Evolutionary conservation across 1,140 invertebrate genomes (phyloP).

Genomic region (Mactra quadrangularis): DNA sequence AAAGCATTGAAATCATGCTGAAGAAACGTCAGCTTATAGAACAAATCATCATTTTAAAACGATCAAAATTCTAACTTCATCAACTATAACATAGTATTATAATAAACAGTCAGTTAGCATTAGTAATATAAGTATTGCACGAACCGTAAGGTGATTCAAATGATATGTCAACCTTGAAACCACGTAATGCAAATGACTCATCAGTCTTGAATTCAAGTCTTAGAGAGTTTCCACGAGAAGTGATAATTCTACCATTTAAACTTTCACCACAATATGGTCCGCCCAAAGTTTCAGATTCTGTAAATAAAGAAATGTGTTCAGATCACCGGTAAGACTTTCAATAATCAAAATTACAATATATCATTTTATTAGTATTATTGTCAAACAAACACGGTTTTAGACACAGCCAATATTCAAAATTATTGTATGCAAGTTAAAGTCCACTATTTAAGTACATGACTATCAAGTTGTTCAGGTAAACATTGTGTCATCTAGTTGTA

Average conservation of each 20-base stretch:
- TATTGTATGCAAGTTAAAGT: too few species aligned
- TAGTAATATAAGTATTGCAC: too few species aligned
- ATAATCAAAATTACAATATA: not conserved
- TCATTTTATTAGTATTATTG: not conserved
- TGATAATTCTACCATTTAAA: slow-evolving; percentile 21
- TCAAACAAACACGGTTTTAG: not conserved
- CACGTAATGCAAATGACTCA: slow-evolving; percentile 18
- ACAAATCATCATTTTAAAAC: too few species aligned
- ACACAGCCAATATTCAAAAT: not conserved
- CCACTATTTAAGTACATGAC: too few species aligned
- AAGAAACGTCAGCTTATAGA: too few species aligned
- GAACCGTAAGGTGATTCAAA: slow-evolving; percentile 9
- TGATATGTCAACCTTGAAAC: slow-evolving; percentile 22
- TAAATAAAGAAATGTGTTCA: not conserved
- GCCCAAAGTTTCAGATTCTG: slow-evolving; percentile 20
- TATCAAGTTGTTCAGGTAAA: too few species aligned
- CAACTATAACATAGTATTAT: too few species aligned
- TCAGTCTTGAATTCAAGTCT: slow-evolving; percentile 50
- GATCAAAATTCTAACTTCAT: too few species aligned
- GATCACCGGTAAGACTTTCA: not conserved
- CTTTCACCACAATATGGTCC: slow-evolving; percentile 47
- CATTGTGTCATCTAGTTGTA: too few species aligned
- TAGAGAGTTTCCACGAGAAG: slow-evolving; percentile 31
- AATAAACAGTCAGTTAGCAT: too few species aligned
- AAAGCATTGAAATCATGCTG: too few species aligned